These are phyloP conservation scores for Aleiodes testaceus DNA, from an alignment of 2,888 invertebrate species.

Conservation along the genomic window DNA sequence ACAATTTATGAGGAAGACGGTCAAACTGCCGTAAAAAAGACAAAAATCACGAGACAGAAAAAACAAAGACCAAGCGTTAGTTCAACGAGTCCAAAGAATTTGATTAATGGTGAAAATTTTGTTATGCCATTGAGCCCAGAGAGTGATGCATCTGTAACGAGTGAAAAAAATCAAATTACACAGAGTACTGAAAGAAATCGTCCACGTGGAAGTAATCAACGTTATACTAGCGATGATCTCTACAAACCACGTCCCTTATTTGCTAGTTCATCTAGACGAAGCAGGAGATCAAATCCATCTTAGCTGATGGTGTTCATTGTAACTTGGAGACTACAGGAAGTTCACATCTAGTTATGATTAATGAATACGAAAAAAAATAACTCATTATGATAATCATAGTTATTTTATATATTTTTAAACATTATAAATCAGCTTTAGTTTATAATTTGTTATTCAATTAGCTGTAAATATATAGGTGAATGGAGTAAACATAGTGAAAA, in stretches of 20 bases:
- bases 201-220: slow-evolving; percentile 72
- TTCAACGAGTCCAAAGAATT: slow-evolving; percentile 55
- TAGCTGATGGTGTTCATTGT: slow-evolving; percentile 60
- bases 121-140: slow-evolving; percentile 72
- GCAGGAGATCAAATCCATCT: slow-evolving; percentile 73
- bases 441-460: background rate
- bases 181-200: slow-evolving; percentile 68
- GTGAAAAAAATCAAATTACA: slow-evolving; percentile 59
- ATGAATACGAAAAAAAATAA: background rate
- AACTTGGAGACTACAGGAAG: background rate
- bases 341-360: background rate
- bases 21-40: slow-evolving; percentile 56
- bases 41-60: slow-evolving; percentile 63
- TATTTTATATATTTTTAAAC: slow-evolving; percentile 19
- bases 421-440: background rate
- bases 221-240: slow-evolving; percentile 81
- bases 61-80: slow-evolving; percentile 57
- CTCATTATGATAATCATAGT: background rate
- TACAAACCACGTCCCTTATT: slow-evolving; percentile 81
- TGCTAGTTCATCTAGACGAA: slow-evolving; percentile 73
- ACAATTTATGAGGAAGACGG: slow-evolving; percentile 53
- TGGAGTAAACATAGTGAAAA: background rate
- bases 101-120: slow-evolving; percentile 68
- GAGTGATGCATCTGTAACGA: slow-evolving; percentile 71
- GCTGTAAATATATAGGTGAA: slow-evolving; percentile 5